Base-by-base conservation (phyloP, 2,113 vertebrate species). In the Ariopsis seemanni region DNA sequence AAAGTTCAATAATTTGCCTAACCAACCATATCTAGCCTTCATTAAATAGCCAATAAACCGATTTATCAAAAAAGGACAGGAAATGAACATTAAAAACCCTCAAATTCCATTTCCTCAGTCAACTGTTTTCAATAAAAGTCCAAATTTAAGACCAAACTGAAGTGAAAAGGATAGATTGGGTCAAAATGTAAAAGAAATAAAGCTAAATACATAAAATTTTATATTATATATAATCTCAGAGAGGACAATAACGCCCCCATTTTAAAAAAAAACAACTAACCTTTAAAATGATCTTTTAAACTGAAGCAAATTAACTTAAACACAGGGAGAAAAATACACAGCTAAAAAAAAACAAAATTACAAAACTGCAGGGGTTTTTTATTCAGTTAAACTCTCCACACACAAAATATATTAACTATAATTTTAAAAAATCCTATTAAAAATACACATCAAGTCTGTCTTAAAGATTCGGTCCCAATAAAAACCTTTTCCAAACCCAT, bases 1-100 rank as follows among this genome's bases (percentile, higher is more conserved):
- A 95, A 79, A 97, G 96, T 98, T 97, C 96, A 97, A 96, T 97
- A 97, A 97, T 96, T 96, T 95, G 95, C 94, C 95, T 97, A 98
- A 97, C 97, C 96, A 97, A 96, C 96, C 96, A 93, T 94, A 96
- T 95, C 94, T 96, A 94, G 91, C 95, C 94, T 95, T 97, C 95
- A 96, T 97, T 97, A 97, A 85, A 93, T 93, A 94, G 93, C 95
- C 96, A 96, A 97, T 97, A 97, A 97, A 98, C 95, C 96, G 95
- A 97, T 97, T 97, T 94, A 96, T 97, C 95, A 97, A 95, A 95
- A 42, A 20, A 91, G 94, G 27, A 95, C 94, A 93, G 94, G 95
- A 95, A 96, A 96, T 94, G 93, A 89, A 93, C 88, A 91, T 88
- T 93, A 91, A 92, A 93, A 95, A 93, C 18, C 91, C 93, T 90